Conservation (phyloP, 2,113 vertebrate genomes). For the Smithornis capensis region DNA sequence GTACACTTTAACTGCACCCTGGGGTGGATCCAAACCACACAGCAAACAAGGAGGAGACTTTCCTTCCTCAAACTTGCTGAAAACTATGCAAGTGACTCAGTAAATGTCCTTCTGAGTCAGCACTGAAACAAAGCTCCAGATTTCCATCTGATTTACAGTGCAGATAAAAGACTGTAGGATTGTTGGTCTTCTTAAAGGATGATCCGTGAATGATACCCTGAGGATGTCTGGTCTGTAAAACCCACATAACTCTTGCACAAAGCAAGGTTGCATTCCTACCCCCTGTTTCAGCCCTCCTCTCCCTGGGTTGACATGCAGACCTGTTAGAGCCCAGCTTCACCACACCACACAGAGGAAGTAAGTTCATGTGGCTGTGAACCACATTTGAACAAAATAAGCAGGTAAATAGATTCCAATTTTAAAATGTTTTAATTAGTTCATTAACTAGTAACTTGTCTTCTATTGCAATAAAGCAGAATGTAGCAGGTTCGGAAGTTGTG, state of each 20-base stretch:
- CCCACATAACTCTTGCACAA: neutral
- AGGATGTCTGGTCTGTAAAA: neutral
- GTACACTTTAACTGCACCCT: neutral
- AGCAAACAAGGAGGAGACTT: neutral
- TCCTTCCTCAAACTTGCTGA: neutral
- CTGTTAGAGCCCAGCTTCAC: neutral
- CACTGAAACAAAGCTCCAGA: neutral
- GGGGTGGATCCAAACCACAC: neutral
- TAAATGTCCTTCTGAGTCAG: neutral
- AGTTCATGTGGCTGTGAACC: neutral
- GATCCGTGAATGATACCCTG: neutral
- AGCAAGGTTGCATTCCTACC: fast-evolving
- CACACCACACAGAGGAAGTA: neutral
- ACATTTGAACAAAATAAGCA: neutral
- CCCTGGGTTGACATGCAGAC: neutral
- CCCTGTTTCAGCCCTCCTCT: neutral
- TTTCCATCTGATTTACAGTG: neutral
- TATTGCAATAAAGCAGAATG: neutral
- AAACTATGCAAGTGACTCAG: neutral
- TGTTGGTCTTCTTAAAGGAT: neutral
- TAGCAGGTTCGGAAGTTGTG: neutral
- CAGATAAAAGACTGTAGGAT: neutral
- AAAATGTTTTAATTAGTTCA: neutral
- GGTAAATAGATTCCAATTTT: neutral
- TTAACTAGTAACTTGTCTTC: neutral